Conservation (phyloP, 2,888 invertebrate species). For the Scaptomyza tumidula region DNA sequence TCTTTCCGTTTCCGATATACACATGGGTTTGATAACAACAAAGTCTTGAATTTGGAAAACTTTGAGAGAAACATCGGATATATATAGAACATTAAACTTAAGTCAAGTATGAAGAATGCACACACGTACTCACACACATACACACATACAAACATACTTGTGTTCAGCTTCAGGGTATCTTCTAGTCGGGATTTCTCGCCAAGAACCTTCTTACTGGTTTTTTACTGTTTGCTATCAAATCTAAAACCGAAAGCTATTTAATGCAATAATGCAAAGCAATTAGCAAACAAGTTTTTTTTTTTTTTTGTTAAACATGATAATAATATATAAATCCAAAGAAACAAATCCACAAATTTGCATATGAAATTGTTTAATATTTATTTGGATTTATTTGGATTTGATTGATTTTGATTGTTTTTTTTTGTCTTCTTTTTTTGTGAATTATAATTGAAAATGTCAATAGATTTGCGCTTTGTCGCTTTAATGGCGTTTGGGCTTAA, state of each 20-base stretch:
- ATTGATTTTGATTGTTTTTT: neutral
- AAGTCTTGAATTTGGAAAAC: no score
- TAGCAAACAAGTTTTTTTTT: slow-evolving; percentile 11
- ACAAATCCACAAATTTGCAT: neutral
- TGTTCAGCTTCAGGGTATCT: no score
- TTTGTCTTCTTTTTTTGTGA: neutral
- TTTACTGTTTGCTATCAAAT: neutral
- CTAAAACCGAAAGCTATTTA: neutral
- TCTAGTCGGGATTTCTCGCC: no score
- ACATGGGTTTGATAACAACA: no score
- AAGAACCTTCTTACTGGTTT: no score
- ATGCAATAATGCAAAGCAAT: slow-evolving; percentile 3
- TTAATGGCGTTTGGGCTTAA: slow-evolving; percentile 13
- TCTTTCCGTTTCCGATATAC: no score
- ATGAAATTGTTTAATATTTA: neutral
- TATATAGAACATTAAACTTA: no score
- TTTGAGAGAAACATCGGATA: no score
- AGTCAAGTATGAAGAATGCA: no score
- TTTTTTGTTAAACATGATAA: neutral
- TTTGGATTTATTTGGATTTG: neutral
- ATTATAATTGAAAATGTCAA: slow-evolving; percentile 64
- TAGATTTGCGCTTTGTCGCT: slow-evolving; percentile 47
- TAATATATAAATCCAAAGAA: neutral
- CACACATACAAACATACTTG: no score
- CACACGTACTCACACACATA: no score